Base-by-base conservation (phyloP, 2,888 invertebrate species). In the Adineta ricciae region DNA sequence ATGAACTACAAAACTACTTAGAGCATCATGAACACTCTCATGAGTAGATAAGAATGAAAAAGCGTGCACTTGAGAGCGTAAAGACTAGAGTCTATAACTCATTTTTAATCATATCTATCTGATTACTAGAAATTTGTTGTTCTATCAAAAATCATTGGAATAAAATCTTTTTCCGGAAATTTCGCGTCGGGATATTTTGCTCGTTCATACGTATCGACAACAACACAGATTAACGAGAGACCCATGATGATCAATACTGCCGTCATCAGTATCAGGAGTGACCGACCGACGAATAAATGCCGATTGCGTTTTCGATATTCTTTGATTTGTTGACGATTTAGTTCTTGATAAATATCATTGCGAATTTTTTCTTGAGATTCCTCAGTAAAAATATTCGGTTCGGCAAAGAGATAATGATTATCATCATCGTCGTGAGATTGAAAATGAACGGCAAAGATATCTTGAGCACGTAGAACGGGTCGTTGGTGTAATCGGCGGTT, bases 391-490 rank as follows among this genome's bases (percentile, higher is more conserved):
- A 78, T 1, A n/a, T 24, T 41, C 4, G 41, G 4, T 78, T 24
- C 9, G 11, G 21, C 11, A 46, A 46, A 46, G 11, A 46, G 46
- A 46, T 46, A 46, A 46, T 46, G 5, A 46, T 78, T 4, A 64
- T 27, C 11, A 73, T 73, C 38, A n/a, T 78, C 38, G 41, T 78
- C 24, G 0, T 78, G 9, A 9, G 24, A 11, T 41, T 41, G 14
- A 41, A 78, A 78, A 78, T 78, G 78, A 24, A 78, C 78, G 41
- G 21, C 78, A 14, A 78, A 78, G 9, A 78, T 78, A 78, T 78
- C 78, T 38, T 78, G 78, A 41, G 78, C 78, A 78, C 78, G 78
- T 78, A 38, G 7, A n/a, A 41, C 24, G 14, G 0, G 7, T 41
- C 41, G 9, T 78, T 41, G 38, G 2, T 78, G 21, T 41, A 2